Base-by-base conservation (phyloP, 2,888 invertebrate genomes). In the Sesia bembeciformis region DNA sequence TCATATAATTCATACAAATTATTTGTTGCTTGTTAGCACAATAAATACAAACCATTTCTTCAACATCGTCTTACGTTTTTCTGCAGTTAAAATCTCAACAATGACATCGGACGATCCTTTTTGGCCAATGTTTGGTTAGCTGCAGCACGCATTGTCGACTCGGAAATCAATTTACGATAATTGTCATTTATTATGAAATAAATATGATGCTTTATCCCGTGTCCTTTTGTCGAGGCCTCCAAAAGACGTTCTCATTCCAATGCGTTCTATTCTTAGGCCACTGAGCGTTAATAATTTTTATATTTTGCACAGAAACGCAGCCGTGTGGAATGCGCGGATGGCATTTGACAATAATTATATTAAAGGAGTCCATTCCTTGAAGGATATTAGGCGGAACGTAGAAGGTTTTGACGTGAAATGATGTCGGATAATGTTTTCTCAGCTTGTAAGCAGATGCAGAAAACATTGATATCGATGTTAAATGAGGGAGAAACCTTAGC, bases 111-210 rank as follows among this genome's bases (percentile, higher is more conserved):
- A 67, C 78, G 86, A 81, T 81, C 84, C 87, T 84, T 90, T 90
- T 74, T 90, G 91, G 91, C 90, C 91, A 91, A 91, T 92, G 91
- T 92, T 92, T 92, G 92, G 91, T 92, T 92, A 92, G 92, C 91
- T 92, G 92, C 91, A 68, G 61, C 81, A 77, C 72, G 76, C 69
- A 82, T 90, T 89, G 87, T 89, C 72, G 68, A 71, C 70, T 69
- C 66, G 62, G 73, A 79, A 87, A 87, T 88, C 88, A 87, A 88
- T 89, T 89, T 87, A 86, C 74, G 83, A 83, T 89, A 89, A 89
- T 89, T 89, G 88, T 86, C 89, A 85, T 89, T 85, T 89, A 89
- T 89, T 89, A 88, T 87, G 86, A 80, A 87, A 87, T 89, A 87
- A 87, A 89, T 88, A 88, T 88, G 86, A 87, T 80, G 75, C 84